These are phyloP conservation scores for Xiphorhynchus elegans DNA, from an alignment of 2,113 vertebrate species.

Conservation along the genomic window DNA sequence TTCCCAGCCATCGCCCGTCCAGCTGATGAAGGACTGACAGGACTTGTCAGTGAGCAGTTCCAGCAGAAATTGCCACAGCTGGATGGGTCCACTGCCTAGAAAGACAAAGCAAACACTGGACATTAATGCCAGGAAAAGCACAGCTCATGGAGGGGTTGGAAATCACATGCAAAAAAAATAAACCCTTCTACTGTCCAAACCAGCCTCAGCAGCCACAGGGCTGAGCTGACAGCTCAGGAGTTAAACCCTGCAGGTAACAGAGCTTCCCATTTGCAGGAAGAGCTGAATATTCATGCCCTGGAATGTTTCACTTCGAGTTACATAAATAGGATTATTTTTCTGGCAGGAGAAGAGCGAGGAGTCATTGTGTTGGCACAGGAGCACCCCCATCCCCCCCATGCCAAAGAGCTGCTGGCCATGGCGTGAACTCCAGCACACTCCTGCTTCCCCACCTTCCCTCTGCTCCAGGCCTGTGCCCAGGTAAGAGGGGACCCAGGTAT, in stretches of 20 bases:
- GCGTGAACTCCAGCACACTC: slow-evolving; percentile 34
- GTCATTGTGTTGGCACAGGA: slow-evolving; percentile 6
- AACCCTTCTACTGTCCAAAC: not conserved
- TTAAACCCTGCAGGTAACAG: not conserved
- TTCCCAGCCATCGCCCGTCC: slow-evolving; percentile 99
- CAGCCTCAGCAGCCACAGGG: not conserved
- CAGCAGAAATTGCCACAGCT: slow-evolving; percentile 98
- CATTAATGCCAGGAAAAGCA: not conserved
- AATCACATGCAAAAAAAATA: not conserved
- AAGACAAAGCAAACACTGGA: slow-evolving; percentile 23
- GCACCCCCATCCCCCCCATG: not conserved
- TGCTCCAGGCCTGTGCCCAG: not conserved
- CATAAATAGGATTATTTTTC: slow-evolving; percentile 58
- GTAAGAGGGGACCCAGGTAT: slow-evolving; percentile 45
- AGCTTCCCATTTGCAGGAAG: not conserved
- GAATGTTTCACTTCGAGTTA: slow-evolving; percentile 7
- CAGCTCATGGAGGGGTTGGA: accelerated
- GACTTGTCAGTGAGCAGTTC: slow-evolving; percentile 99
- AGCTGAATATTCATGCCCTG: not conserved
- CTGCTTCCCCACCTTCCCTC: slow-evolving; percentile 42
- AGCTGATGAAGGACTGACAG: slow-evolving; percentile 99
- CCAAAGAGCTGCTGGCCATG: slow-evolving; percentile 33
- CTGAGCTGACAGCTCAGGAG: not conserved
- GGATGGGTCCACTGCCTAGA: slow-evolving; percentile 96
- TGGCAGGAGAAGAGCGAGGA: slow-evolving; percentile 1